Percentiles rank a stretch among this genome's conserved stretches.
These are phyloP conservation scores for Chaitophorus viminalis DNA, from an alignment of 2,888 invertebrate species.

Conservation along the genomic window DNA sequence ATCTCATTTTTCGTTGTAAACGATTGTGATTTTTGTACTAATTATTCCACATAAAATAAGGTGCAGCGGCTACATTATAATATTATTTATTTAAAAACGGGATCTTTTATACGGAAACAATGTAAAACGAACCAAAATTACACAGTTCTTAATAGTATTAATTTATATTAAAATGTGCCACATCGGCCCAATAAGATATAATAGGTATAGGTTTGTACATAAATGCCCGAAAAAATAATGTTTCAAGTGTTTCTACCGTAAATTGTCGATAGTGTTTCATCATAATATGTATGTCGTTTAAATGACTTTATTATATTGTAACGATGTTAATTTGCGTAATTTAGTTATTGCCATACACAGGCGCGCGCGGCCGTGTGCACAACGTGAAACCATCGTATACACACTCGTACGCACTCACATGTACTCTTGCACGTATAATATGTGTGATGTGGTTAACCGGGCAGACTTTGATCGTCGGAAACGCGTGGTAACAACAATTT, in stretches of 20 bases:
- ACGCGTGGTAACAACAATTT: neutral
- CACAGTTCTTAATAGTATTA: too few species aligned
- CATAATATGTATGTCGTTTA: neutral
- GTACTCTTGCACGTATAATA: neutral
- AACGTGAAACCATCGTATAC: neutral
- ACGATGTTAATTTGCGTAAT: neutral
- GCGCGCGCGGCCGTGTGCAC: neutral
- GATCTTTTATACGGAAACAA: too few species aligned
- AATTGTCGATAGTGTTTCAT: neutral
- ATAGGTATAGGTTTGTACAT: too few species aligned
- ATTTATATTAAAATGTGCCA: too few species aligned
- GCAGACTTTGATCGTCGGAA: neutral
- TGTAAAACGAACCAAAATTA: too few species aligned
- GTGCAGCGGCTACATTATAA: too few species aligned
- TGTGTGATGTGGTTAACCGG: conserved; percentile 37
- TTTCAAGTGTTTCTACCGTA: neutral
- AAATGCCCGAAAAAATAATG: neutral
- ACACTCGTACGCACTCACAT: neutral
- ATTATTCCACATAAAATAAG: too few species aligned
- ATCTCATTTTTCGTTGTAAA: too few species aligned
- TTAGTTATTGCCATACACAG: neutral
- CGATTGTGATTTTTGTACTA: too few species aligned
- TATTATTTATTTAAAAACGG: too few species aligned
- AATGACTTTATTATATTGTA: neutral
- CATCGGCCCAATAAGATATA: too few species aligned